phyloP scores from a whole-genome alignment of 2,113 vertebrate genomes.

The Tachuris rubrigastra region DNA sequence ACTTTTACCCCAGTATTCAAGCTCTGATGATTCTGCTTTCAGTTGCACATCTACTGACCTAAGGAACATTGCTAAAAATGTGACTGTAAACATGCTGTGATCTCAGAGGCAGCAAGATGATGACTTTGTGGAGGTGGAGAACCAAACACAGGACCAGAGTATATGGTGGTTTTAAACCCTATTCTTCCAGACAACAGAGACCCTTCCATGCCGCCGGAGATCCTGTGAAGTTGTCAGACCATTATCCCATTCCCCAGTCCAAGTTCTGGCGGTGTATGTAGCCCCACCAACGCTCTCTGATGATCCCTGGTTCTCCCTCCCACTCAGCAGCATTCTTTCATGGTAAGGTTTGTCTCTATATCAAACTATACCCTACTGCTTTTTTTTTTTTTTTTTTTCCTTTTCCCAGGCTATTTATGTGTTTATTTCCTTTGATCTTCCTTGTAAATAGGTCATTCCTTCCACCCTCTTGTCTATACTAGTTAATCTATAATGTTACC shows the following conservation, averaged over 20 bases:
- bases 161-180: not conserved
- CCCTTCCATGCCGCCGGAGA: not conserved
- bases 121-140: not conserved
- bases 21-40: not conserved
- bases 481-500: constrained; percentile 32
- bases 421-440: constrained; percentile 48
- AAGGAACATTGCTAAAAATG: not conserved
- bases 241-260: not conserved
- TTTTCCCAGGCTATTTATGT: not conserved
- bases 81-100: not conserved
- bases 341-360: not conserved
- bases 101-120: not conserved
- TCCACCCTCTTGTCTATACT: constrained; percentile 29
- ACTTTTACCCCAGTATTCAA: not conserved
- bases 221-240: not conserved
- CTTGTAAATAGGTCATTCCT: not conserved
- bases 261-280: not conserved
- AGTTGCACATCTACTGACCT: not conserved
- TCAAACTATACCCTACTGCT: not conserved
- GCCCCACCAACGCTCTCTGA: not conserved
- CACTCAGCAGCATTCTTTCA: not conserved
- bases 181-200: not conserved
- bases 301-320: not conserved
- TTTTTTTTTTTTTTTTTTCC: not conserved
- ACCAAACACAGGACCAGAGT: not conserved